Base-by-base conservation (phyloP, 1,140 invertebrate species). In the Teleopsis dalmanni region DNA sequence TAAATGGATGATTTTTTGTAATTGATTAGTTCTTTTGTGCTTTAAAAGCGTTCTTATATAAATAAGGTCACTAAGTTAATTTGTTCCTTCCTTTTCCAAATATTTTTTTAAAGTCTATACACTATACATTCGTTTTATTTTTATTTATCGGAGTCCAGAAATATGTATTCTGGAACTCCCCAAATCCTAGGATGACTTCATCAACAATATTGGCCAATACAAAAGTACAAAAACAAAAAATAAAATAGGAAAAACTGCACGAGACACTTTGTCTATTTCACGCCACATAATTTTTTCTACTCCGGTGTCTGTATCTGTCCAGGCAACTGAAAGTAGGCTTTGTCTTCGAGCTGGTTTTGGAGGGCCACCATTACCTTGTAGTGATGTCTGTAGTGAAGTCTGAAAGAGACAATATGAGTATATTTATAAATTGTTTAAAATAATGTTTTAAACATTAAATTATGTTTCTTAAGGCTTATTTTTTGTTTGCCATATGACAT, bases 211-310 rank as follows among this genome's bases (percentile, higher is more conserved):
- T 2, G 83, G 82, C 84, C 84, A 87, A 69, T 86, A 87, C 51
- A 85, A 66, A 1, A 82, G 71, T n/a, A 82, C 76, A 65, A 87
- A 87, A 9, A 86, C 68, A 29, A 85, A 73, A 65, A 87, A 88
- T 5, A 87, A 62, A 7, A 77, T 75, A n/a, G 84, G 85, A 62
- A 88, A 88, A 5, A 85, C 77, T 23, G 84, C 75, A 29, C 84
- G 73, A 3, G 81, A 83, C 0, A 81, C 61, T 56, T 79, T 78
- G 59, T 84, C 82, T 26, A 84, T 81, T 71, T 83, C 80, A 27
- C 77, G 68, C 81, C 81, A 83, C 50, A 83, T 72, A 3, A 83
- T 76, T 48, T 78, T 76, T 53, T 81, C 78, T 56, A 80, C 76
- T 7, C 81, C 81, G 4, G 78, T 81, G 50, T 80, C 76, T 48